Percentiles rank a stretch among this genome's conserved stretches.
These are phyloP conservation scores for Drepanosiphum platanoidis DNA, from an alignment of 2,888 invertebrate species.

Conservation along the genomic window DNA sequence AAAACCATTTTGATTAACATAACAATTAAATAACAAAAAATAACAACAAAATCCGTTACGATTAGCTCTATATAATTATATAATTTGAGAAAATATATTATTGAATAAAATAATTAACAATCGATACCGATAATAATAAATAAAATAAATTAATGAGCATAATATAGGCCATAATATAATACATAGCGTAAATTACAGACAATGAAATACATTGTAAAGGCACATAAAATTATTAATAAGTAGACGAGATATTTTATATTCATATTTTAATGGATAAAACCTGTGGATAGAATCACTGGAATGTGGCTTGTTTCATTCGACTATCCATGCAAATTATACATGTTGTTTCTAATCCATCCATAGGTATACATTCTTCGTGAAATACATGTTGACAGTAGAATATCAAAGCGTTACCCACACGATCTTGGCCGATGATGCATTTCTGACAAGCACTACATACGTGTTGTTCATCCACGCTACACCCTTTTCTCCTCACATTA, in stretches of 20 bases:
- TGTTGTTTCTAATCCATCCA: slow-evolving; percentile 65
- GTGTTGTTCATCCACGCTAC: slow-evolving; percentile 72
- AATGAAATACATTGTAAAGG: neutral
- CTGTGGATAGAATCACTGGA: slow-evolving; percentile 12
- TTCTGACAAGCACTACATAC: slow-evolving; percentile 62
- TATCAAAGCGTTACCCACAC: slow-evolving; percentile 72
- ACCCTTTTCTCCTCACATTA: slow-evolving; percentile 80
- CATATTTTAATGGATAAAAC: neutral
- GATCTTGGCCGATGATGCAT: slow-evolving; percentile 55
- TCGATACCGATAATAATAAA: neutral
- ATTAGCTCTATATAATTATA: neutral
- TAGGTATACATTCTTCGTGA: slow-evolving; percentile 84
- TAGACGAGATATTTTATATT: neutral
- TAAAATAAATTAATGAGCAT: slow-evolving; percentile 8
- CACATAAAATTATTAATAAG: neutral
- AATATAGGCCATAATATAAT: neutral
- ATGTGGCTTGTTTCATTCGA: slow-evolving; percentile 41
- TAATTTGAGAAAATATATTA: slow-evolving; percentile 9
- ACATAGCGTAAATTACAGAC: neutral
- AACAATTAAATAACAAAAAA: slow-evolving; percentile 30
- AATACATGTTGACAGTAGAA: slow-evolving; percentile 92
- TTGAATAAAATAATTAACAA: neutral
- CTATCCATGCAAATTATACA: slow-evolving; percentile 63
- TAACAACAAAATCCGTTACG: neutral
- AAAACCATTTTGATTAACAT: neutral